Percentiles rank a stretch among this genome's conserved stretches.
Conservation (phyloP, 2,888 invertebrate genomes). For the Megastigmus dorsalis region DNA sequence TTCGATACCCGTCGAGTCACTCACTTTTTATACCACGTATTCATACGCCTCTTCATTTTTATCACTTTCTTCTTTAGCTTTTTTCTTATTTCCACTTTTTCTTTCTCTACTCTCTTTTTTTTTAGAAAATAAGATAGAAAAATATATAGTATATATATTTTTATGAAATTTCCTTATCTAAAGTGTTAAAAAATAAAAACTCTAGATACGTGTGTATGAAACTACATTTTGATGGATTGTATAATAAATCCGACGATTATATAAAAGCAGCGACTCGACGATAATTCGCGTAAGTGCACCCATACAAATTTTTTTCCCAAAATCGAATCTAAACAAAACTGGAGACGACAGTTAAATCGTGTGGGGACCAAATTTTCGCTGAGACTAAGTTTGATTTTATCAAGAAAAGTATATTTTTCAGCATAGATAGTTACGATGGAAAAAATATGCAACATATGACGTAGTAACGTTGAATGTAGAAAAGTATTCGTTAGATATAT, state of each 20-base stretch:
- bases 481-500: no score
- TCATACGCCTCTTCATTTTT: not conserved
- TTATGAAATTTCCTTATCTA: slow-evolving; percentile 30
- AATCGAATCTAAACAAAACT: not conserved
- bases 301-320: not conserved
- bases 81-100: not conserved
- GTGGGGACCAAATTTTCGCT: no score
- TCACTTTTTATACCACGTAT: slow-evolving; percentile 21
- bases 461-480: no score
- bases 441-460: no score
- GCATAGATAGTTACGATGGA: no score
- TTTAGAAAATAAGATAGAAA: slow-evolving; percentile 51
- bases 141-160: slow-evolving; percentile 36
- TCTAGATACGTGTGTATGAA: slow-evolving; percentile 12
- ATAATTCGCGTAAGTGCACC: not conserved
- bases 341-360: no score
- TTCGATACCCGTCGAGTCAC: slow-evolving; percentile 10
- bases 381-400: no score
- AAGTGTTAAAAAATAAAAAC: slow-evolving; percentile 31
- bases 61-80: not conserved
- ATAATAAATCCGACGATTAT: slow-evolving; percentile 1
- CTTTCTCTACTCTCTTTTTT: slow-evolving; percentile 11
- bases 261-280: slow-evolving; percentile 33
- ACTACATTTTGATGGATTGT: slow-evolving; percentile 13
- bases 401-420: no score